A percentile compares a stretch with the other conserved stretches of the same genome.
These are phyloP conservation scores for Atta colombica DNA, from an alignment of 1,140 invertebrate species.

Conservation along the genomic window DNA sequence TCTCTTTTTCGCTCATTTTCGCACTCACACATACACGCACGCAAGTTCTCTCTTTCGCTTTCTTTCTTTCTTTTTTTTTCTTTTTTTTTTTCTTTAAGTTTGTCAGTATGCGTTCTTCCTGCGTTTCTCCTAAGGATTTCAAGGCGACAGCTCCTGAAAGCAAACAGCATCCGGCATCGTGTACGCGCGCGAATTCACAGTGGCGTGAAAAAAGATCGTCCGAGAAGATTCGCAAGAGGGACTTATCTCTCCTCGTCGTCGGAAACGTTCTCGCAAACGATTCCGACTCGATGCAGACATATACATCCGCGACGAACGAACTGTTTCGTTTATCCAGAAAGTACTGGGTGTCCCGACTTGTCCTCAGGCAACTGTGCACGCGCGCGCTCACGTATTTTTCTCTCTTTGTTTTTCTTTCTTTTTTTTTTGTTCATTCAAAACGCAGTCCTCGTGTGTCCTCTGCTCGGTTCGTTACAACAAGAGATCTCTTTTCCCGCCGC, in stretches of 20 bases:
- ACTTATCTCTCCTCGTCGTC: background rate
- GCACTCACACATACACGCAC: constrained; percentile 3
- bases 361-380: constrained; percentile 46
- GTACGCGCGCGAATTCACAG: constrained; percentile 77
- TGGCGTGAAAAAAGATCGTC: constrained; percentile 47
- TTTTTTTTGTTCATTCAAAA: constrained; percentile 34
- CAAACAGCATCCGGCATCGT: constrained; percentile 83
- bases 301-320: constrained; percentile 1
- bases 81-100: constrained; percentile 55
- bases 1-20: constrained; percentile 60
- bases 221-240: constrained; percentile 56
- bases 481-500: constrained; percentile 46
- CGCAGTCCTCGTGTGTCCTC: constrained; percentile 67
- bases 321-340: background rate
- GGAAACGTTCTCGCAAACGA: constrained; percentile 29
- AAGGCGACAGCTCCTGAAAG: constrained; percentile 87
- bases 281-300: constrained; percentile 7
- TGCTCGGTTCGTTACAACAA: constrained; percentile 56
- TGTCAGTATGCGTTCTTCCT: constrained; percentile 79
- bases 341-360: background rate
- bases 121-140: constrained; percentile 85
- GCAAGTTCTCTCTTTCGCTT: constrained; percentile 55
- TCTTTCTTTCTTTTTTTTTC: background rate
- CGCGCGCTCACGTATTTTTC: background rate
- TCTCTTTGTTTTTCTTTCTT: constrained; percentile 2